A percentile compares a stretch with the other conserved stretches of the same genome.
These are phyloP conservation scores for Ictalurus furcatus DNA, from an alignment of 2,113 vertebrate species.

Conservation along the genomic window DNA sequence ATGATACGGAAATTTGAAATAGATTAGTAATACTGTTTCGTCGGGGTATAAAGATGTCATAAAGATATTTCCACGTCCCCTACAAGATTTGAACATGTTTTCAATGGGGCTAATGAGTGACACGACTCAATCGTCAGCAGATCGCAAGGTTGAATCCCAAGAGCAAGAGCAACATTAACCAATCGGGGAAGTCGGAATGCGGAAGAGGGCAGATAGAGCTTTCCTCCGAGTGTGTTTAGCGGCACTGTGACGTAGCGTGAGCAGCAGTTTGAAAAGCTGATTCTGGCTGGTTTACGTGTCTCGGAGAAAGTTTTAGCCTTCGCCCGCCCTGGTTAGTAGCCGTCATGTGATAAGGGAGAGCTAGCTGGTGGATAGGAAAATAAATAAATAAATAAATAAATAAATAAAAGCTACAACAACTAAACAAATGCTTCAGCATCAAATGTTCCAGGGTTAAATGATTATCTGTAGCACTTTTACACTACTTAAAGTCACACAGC, in stretches of 20 bases:
- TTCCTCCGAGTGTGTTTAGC: not conserved
- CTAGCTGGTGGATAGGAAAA: not conserved
- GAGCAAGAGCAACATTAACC: not conserved
- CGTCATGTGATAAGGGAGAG: not conserved
- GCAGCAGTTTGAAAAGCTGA: not conserved
- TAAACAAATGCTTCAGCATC: not conserved
- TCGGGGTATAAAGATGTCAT: not conserved
- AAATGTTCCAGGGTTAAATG: too few species aligned
- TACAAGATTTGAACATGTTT: not conserved
- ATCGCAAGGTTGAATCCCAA: not conserved
- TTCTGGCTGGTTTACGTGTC: not conserved
- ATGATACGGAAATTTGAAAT: not conserved
- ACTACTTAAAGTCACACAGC: too few species aligned
- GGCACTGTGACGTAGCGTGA: not conserved
- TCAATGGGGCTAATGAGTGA: not conserved
- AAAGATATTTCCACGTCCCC: not conserved
- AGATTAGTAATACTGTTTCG: not conserved
- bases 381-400: too few species aligned
- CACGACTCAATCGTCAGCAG: not conserved
- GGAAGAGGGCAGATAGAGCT: not conserved
- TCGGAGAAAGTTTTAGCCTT: not conserved
- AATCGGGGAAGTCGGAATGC: not conserved
- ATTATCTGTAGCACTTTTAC: too few species aligned
- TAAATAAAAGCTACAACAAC: too few species aligned
- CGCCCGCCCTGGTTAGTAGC: not conserved